Percentiles rank a stretch among this genome's conserved stretches.
phyloP scores from a whole-genome alignment of 2,113 vertebrate species.

The Speoplatyrhinus poulsoni region DNA sequence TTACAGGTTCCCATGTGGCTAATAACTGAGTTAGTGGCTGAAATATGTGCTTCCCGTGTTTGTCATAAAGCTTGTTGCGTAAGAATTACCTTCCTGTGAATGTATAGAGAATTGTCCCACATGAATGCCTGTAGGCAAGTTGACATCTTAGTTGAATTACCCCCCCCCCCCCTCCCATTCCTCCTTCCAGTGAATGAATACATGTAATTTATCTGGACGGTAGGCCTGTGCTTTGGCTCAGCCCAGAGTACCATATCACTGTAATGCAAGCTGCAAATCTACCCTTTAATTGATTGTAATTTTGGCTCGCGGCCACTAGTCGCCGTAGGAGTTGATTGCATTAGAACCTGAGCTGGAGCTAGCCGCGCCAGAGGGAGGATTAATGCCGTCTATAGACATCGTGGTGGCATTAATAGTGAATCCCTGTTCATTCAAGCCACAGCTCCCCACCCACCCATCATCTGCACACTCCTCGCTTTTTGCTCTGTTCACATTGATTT shows the following conservation, averaged over 20 bases:
- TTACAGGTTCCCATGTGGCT: background rate
- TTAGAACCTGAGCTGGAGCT: conserved; percentile 35
- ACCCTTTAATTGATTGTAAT: conserved; percentile 55
- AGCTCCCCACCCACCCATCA: conserved; percentile 25
- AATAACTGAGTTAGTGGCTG: background rate
- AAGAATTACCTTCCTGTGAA: too few species aligned
- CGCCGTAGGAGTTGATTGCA: conserved; percentile 51
- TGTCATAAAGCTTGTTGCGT: background rate
- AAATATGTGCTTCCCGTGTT: conserved; percentile 4
- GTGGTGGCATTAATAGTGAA: conserved; percentile 46
- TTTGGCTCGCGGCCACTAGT: conserved; percentile 38
- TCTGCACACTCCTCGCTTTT: conserved; percentile 35
- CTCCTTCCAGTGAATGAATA: conserved; percentile 21
- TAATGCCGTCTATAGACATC: conserved; percentile 37
- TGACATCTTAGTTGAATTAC: background rate
- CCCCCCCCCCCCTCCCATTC: conserved; percentile 15
- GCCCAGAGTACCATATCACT: conserved; percentile 27
- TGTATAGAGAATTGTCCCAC: background rate
- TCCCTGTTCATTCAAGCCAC: conserved; percentile 41
- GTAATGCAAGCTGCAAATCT: conserved; percentile 15
- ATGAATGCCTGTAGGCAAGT: conserved; percentile 28
- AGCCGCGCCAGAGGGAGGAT: conserved; percentile 19
- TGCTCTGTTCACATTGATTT: conserved; percentile 41
- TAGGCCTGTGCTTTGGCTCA: conserved; percentile 13
- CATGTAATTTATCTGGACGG: conserved; percentile 34